Conservation (phyloP, 2,797 vertebrate species). For the Acanthurus lineatus region DNA sequence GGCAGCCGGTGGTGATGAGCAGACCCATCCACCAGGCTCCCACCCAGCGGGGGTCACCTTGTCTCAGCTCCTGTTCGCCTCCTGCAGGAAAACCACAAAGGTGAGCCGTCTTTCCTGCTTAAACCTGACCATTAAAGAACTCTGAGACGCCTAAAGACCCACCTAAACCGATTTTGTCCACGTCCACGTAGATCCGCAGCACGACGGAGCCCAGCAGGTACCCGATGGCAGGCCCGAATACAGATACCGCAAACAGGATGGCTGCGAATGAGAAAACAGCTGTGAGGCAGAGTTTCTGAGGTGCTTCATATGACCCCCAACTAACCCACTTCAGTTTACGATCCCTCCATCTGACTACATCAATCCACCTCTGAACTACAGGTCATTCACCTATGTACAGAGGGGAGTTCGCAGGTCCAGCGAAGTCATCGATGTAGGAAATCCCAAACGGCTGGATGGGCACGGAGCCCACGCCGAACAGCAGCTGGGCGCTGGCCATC, state of each 20-base stretch:
- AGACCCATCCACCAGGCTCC: slow-evolving; percentile 99
- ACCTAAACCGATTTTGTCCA: slow-evolving; percentile 87
- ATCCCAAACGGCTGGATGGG: slow-evolving; percentile 99
- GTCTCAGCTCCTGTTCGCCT: slow-evolving; percentile 81
- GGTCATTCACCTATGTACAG: slow-evolving; percentile 91
- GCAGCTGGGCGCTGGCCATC: slow-evolving; percentile 93
- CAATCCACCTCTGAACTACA: slow-evolving; percentile 3
- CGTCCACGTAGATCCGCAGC: slow-evolving; percentile 93
- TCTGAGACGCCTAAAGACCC: not conserved
- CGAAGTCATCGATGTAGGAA: slow-evolving; percentile 95
- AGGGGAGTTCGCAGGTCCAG: slow-evolving; percentile 90
- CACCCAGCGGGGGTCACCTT: slow-evolving; percentile 93
- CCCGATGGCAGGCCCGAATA: slow-evolving; percentile 95
- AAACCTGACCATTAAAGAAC: not conserved
- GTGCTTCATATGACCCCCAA: not conserved
- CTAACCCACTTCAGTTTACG: too few relatives aligned
- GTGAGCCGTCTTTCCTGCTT: not conserved
- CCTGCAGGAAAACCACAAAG: slow-evolving; percentile 59
- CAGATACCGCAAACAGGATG: slow-evolving; percentile 93
- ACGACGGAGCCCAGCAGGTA: slow-evolving; percentile 92
- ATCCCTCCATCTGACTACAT: not conserved
- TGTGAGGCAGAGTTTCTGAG: slow-evolving; percentile 25
- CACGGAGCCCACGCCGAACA: slow-evolving; percentile 94
- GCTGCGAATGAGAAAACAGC: slow-evolving; percentile 81
- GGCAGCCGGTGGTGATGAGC: slow-evolving; percentile 87